phyloP scores from a whole-genome alignment of 2,113 vertebrate genomes.

The Grammomys surdaster region DNA sequence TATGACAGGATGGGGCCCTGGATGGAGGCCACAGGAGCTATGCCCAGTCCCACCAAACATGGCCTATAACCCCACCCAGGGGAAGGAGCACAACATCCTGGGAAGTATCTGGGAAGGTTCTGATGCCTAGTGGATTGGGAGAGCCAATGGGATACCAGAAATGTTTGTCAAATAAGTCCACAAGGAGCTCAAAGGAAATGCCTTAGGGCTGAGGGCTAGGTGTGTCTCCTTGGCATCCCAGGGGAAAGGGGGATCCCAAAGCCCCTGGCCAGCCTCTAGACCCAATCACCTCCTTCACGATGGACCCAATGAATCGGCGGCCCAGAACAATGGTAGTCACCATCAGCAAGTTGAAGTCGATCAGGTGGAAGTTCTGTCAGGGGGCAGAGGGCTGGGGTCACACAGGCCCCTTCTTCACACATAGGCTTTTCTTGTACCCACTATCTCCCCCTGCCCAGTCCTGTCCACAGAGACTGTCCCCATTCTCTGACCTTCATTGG shows the following conservation, averaged over 20 bases:
- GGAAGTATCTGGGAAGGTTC: constrained; percentile 20
- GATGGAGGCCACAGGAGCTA: constrained; percentile 31
- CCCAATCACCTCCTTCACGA: constrained; percentile 96
- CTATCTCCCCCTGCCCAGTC: constrained; percentile 51
- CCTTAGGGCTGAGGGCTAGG: constrained; percentile 26
- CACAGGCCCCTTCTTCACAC: constrained; percentile 9
- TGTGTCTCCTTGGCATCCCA: neutral
- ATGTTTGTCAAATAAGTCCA: constrained; percentile 26
- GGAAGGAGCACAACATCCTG: neutral
- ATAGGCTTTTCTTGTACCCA: constrained; percentile 19
- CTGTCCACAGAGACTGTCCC: constrained; percentile 70
- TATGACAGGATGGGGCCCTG: constrained; percentile 62
- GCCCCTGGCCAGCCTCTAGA: constrained; percentile 55
- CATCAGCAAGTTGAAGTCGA: constrained; percentile 98
- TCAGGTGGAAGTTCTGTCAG: constrained; percentile 97
- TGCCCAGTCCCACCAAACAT: constrained; percentile 57
- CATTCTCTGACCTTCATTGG: constrained; percentile 78
- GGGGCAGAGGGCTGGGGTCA: constrained; percentile 77
- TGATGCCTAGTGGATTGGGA: constrained; percentile 23
- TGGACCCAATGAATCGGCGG: constrained; percentile 94
- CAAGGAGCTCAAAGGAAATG: constrained; percentile 38
- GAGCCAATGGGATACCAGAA: neutral
- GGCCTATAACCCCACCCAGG: constrained; percentile 53
- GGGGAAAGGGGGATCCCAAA: constrained; percentile 14
- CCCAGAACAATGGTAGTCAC: constrained; percentile 96